phyloP scores from a whole-genome alignment of 2,797 vertebrate species.

The Mormyrops boulengeri region DNA sequence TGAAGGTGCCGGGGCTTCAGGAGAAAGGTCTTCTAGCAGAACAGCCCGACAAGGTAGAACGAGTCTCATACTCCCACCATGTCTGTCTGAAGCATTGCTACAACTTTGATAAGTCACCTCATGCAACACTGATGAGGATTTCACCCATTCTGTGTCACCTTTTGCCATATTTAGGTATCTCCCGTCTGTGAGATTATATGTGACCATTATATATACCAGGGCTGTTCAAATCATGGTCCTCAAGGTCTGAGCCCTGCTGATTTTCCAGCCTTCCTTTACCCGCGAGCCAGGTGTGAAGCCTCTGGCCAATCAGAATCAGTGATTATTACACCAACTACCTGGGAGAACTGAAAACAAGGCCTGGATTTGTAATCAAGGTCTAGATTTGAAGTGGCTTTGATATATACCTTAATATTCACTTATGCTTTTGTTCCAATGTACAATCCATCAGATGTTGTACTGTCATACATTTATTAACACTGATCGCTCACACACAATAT shows the following conservation, averaged over 20 bases:
- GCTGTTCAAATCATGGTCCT: background rate
- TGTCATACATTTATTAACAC: background rate
- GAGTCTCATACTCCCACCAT: background rate
- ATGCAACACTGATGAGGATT: background rate
- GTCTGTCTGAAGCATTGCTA: background rate
- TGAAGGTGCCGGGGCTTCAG: constrained; percentile 62
- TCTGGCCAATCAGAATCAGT: background rate
- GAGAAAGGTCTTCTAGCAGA: constrained; percentile 2
- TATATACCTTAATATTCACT: background rate
- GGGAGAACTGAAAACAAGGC: background rate
- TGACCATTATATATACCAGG: background rate
- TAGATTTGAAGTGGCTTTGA: background rate
- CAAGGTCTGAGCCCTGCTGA: background rate
- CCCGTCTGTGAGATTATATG: background rate
- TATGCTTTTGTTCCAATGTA: background rate
- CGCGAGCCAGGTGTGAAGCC: background rate
- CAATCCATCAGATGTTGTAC: background rate
- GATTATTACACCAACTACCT: background rate
- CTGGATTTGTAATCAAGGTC: background rate
- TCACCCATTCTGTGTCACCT: background rate
- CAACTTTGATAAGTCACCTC: background rate
- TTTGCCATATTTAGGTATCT: background rate
- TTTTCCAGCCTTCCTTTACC: background rate
- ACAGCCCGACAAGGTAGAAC: background rate
- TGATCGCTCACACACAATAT: background rate